Base-by-base conservation (phyloP, 1,140 invertebrate genomes). In the Anadara kagoshimensis region DNA sequence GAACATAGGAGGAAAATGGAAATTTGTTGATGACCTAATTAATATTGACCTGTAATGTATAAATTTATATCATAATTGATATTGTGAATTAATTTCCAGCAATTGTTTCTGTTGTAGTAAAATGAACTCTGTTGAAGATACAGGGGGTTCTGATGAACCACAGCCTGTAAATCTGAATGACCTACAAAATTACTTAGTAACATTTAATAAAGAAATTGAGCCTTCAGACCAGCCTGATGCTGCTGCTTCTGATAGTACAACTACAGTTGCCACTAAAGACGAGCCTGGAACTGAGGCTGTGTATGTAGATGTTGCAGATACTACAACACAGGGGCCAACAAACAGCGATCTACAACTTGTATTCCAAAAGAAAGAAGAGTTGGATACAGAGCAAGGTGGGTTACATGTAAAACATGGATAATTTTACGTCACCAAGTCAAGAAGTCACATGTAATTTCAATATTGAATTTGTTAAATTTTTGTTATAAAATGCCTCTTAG, bases 131-230 rank as follows among this genome's bases (percentile, higher is more conserved):
- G 29, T 36, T 36, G 29, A 36, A 3, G 29, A 36, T 36, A 3
- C 29, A 7, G 29, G 29, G 7, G 29, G 29, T 36, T 36, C 29
- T 36, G 29, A 36, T 36, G 29, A 36, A 36, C 29, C 29, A 36
- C 29, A 36, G 29, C 67, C 67, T 14, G 62, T 69, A 20, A 83
- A 93, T 74, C 93, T 94, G 18, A 93, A 92, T 43, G 94, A 95
- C 78, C 94, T 95, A 78, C 94, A 96, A 80, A 94, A 94, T 65
- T 96, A 96, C 81, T 89, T 96, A 53, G 94, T 93, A 65, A 94
- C 94, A 5, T 95, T 96, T 83, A 94, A 96, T 81, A 95, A 95
- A 83, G 94, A 96, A 88, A 95, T 96, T 41, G 85, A 84, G 20
- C 73, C 70, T 14, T 61, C 66, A 56, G 79, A 74, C 24, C 75